Evolutionary conservation across 2,113 vertebrate genomes (phyloP).

Genomic region (Phaetusa simplex): DNA sequence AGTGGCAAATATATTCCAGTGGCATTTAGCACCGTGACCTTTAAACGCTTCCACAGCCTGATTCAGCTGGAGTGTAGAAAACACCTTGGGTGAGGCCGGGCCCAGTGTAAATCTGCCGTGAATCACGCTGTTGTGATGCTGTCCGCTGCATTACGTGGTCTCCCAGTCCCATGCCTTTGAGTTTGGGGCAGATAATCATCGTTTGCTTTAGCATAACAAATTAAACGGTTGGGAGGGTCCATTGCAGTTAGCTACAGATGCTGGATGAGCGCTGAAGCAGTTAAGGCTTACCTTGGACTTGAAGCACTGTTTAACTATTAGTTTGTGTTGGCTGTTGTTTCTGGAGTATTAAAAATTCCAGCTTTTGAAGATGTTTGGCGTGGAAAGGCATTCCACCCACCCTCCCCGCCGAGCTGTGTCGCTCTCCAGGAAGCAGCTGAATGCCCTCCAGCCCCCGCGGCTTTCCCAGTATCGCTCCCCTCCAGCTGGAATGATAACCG

Average conservation of each 20-base stretch:
- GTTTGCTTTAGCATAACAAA: not conserved
- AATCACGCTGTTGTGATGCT: not conserved
- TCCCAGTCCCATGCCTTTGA: not conserved
- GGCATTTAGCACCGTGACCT: not conserved
- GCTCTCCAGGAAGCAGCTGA: not conserved
- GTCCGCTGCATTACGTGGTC: accelerated
- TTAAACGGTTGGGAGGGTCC: not conserved
- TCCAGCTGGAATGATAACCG: not conserved
- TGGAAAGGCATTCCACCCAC: not conserved
- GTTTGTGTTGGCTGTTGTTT: not conserved
- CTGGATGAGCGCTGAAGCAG: not conserved
- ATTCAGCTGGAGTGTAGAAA: not conserved
- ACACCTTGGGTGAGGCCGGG: not conserved
- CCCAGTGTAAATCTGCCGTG: not conserved
- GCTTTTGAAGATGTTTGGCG: not conserved
- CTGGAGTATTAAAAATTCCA: not conserved
- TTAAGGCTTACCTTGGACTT: not conserved
- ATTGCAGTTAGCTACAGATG: accelerated
- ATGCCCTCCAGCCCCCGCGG: not conserved
- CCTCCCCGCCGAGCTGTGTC: accelerated
- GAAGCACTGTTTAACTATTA: accelerated
- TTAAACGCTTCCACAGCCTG: not conserved
- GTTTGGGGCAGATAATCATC: not conserved
- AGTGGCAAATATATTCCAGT: accelerated
- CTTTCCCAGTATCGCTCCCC: not conserved